Conservation (phyloP, 1,140 invertebrate genomes). For the Tyrophagus putrescentiae region DNA sequence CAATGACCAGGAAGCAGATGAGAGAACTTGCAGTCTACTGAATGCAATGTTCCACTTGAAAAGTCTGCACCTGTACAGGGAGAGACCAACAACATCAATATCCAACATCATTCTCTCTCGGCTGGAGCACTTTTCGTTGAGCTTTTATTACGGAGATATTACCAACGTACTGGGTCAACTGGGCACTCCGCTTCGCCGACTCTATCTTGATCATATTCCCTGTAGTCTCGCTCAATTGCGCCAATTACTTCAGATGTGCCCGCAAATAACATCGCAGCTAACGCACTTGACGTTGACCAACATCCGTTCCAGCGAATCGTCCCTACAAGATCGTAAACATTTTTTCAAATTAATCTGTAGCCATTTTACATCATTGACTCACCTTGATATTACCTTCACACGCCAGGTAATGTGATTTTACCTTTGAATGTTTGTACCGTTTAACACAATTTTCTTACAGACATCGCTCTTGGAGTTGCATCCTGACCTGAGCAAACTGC, state of each 20-base stretch:
- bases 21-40: background rate
- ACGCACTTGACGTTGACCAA: background rate
- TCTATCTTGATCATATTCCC: conserved; percentile 9
- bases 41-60: background rate
- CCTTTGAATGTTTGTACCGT: too few relatives aligned
- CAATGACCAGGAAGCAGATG: background rate
- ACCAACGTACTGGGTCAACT: background rate
- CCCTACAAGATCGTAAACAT: background rate
- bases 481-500: background rate
- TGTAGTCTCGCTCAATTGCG: background rate
- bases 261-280: background rate
- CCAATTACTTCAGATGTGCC: background rate
- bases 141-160: conserved; percentile 1
- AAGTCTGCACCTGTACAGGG: background rate
- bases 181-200: background rate
- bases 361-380: background rate
- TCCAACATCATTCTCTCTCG: background rate
- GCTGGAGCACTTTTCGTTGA: background rate
- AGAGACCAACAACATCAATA: background rate
- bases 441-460: conserved; percentile 1
- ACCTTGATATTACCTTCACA: conserved; percentile 1
- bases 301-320: background rate
- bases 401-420: background rate
- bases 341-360: conserved; percentile 1
- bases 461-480: background rate